These are phyloP conservation scores for Magallana angulata DNA, from an alignment of 1,140 invertebrate species.

Conservation along the genomic window DNA sequence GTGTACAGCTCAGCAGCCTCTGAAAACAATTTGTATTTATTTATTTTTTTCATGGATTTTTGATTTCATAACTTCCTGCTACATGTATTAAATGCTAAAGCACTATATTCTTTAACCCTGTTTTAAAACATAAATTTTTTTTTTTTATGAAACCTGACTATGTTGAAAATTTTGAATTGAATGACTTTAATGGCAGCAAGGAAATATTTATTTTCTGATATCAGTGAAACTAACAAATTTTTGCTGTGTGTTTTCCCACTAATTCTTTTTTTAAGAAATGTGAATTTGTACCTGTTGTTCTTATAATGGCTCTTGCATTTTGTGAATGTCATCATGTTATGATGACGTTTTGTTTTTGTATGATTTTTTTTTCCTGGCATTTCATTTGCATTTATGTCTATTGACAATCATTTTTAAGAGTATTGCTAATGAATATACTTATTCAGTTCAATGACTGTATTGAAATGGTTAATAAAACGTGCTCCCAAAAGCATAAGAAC, in stretches of 20 bases:
- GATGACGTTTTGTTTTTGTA: too few relatives aligned
- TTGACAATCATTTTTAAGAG: not conserved
- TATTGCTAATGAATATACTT: not conserved
- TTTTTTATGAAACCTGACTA: too few relatives aligned
- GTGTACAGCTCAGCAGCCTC: not conserved
- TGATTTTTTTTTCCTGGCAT: not conserved
- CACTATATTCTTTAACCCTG: too few relatives aligned
- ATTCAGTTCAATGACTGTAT: not conserved
- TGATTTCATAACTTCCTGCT: not conserved
- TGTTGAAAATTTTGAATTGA: not conserved
- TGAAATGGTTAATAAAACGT: not conserved
- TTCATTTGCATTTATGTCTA: not conserved
- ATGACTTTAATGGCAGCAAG: not conserved
- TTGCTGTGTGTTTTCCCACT: too few relatives aligned
- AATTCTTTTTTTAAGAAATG: too few relatives aligned
- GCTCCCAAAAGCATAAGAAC: not conserved
- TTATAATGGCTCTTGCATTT: not conserved
- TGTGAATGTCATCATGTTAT: not conserved
- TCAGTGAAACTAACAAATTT: not conserved
- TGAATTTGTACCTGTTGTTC: too few relatives aligned
- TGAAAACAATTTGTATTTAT: too few relatives aligned
- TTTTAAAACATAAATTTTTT: too few relatives aligned
- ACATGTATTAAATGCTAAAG: not conserved
- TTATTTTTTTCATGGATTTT: not conserved
- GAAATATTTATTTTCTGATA: not conserved